Conservation (phyloP, 2,888 invertebrate species). For the Lamproptera curius region DNA sequence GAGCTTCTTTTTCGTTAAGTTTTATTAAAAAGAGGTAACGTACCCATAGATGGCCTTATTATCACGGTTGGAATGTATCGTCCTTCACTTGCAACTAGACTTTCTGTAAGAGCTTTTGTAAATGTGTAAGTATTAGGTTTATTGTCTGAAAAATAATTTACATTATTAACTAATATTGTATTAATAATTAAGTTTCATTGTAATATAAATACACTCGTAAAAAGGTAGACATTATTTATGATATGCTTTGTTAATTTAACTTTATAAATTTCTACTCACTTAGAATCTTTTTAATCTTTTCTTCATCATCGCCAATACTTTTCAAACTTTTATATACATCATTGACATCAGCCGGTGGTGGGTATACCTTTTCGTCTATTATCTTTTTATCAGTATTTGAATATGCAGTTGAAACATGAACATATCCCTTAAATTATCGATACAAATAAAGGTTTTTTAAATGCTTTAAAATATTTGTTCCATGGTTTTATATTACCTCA, state of each 20-base stretch:
- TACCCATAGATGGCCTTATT: conserved; percentile 51
- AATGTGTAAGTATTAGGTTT: conserved; percentile 44
- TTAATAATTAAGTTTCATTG: too few species aligned
- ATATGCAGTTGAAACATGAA: conserved; percentile 33
- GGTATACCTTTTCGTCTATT: conserved; percentile 30
- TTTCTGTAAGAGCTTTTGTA: conserved; percentile 44
- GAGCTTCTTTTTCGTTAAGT: background rate
- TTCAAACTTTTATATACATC: conserved; percentile 29
- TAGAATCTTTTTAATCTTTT: conserved; percentile 27
- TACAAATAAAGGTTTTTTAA: too few species aligned
- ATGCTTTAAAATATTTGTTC: background rate
- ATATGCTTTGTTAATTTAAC: background rate
- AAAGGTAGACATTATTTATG: too few species aligned
- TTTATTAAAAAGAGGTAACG: conserved; percentile 14
- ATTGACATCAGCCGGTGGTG: conserved; percentile 26
- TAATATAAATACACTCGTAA: too few species aligned
- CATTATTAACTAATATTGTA: background rate
- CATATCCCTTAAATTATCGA: conserved; percentile 30
- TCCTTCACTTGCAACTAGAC: conserved; percentile 31
- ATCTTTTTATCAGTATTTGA: conserved; percentile 25
- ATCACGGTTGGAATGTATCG: conserved; percentile 42
- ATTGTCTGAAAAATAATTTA: conserved; percentile 29
- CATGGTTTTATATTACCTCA: conserved; percentile 3
- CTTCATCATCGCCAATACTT: conserved; percentile 10
- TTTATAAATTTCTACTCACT: conserved; percentile 27